Conservation (phyloP, 2,797 vertebrate species). For the Leptodactylus fallax region DNA sequence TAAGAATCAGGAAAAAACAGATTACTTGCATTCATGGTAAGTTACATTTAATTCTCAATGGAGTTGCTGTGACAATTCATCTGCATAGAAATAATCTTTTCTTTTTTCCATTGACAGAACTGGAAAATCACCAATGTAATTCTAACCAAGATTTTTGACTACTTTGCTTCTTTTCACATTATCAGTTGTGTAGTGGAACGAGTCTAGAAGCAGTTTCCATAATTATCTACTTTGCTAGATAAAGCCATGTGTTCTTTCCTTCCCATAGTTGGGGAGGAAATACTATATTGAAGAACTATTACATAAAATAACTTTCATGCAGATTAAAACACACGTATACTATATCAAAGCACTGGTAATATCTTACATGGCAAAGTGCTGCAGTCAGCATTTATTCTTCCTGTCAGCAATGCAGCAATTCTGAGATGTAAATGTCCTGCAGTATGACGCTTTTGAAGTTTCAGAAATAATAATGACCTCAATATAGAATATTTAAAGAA, state of each 20-base stretch:
- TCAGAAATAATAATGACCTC: slow-evolving; percentile 15
- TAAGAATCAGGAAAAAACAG: slow-evolving; percentile 66
- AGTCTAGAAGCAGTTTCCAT: slow-evolving; percentile 54
- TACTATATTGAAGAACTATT: slow-evolving; percentile 25
- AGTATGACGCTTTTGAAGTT: slow-evolving; percentile 19
- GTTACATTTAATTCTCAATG: slow-evolving; percentile 66
- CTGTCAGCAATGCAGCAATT: slow-evolving; percentile 36
- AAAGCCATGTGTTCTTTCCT: slow-evolving; percentile 42
- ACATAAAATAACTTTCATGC: slow-evolving; percentile 50
- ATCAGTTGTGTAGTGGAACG: slow-evolving; percentile 58
- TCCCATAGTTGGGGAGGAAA: slow-evolving; percentile 21
- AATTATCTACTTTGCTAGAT: slow-evolving; percentile 58
- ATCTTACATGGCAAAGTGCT: slow-evolving; percentile 24
- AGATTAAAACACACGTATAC: slow-evolving; percentile 40
- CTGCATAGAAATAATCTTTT: slow-evolving; percentile 65
- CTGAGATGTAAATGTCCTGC: slow-evolving; percentile 14
- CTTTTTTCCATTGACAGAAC: slow-evolving; percentile 62
- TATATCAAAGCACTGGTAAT: slow-evolving; percentile 48
- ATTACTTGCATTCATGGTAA: slow-evolving; percentile 65
- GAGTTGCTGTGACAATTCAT: slow-evolving; percentile 62
- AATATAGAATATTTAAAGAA: slow-evolving; percentile 23
- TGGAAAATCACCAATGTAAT: slow-evolving; percentile 59
- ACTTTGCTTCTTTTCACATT: slow-evolving; percentile 62
- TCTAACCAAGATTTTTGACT: slow-evolving; percentile 54
- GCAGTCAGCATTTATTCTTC: slow-evolving; percentile 46